Evolutionary conservation across 2,888 invertebrate species (phyloP), one percentile per base, ranked within the genome.

Genomic region (Lucinisca nassula): DNA sequence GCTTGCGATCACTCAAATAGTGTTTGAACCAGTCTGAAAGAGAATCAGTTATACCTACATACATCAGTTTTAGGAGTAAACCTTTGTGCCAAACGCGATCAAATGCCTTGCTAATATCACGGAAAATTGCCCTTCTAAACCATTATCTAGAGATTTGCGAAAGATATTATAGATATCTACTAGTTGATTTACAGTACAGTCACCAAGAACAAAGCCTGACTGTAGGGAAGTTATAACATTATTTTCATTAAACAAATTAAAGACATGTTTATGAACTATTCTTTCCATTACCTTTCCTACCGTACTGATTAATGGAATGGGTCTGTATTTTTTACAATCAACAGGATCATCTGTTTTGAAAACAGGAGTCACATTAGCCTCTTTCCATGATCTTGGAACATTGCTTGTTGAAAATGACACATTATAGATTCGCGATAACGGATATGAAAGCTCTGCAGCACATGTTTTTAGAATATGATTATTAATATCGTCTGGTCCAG

Each of bases 81-180:
- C 75, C 84, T n/a, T 24, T 40, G 49, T 82, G 79, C 79, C 82
- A 79, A 8, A 85, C 80, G 38, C 76, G 73, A 55, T 88, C 88
- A 75, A 88, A 88, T 14, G 88, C 85, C 37, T 88, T 85, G 24
- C 77, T 77, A 12, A 85, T 83, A 40, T 88, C 85, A 55, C 61
- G 83, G 61, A 84, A 86, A 17, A 85, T 67, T 35, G 76, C 75
- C 70, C 78, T 49, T 89, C 84, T 72, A 80, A 73, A 21, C 79
- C 84, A 40, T 37, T 14, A 70, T 86, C 83, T 12, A 89, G 17
- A 17, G 74, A 67, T 17, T 80, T 67, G 30, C 80, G 32, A 58
- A 84, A 80, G 0, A 37, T 73, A 61, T 84, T 12, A 51, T 84
- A 78, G 0, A 87, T 27, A 51, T 40, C 51, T 0, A 49, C 24